phyloP scores from a whole-genome alignment of 1,140 invertebrate genomes.

The Scaptomyza hsui region DNA sequence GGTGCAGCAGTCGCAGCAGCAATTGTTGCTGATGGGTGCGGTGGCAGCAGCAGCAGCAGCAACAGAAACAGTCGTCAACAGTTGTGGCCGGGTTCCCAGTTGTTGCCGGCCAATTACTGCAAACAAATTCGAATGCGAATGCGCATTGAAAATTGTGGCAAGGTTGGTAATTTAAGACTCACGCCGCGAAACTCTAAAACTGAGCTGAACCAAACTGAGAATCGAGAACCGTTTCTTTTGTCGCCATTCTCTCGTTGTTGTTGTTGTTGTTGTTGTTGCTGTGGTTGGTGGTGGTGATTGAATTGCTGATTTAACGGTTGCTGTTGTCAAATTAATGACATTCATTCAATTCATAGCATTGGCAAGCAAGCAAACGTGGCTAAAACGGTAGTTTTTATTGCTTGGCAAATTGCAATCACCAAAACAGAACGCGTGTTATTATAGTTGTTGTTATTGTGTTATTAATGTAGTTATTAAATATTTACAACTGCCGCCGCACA shows the following conservation, averaged over 20 bases:
- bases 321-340: conserved; percentile 84
- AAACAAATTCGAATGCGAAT: conserved; percentile 83
- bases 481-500: conserved; percentile 75
- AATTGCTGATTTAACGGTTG: conserved; percentile 83
- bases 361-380: conserved; percentile 28
- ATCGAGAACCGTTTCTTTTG: conserved; percentile 59
- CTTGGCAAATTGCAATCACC: conserved; percentile 69
- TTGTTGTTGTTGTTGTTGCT: conserved; percentile 29
- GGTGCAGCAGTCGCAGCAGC: conserved; percentile 35
- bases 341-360: conserved; percentile 77
- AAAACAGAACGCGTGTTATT: conserved; percentile 68
- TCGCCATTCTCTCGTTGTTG: conserved; percentile 12
- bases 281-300: conserved; percentile 61
- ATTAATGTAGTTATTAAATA: conserved; percentile 83
- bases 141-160: conserved; percentile 81
- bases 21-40: conserved; percentile 61
- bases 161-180: conserved; percentile 83
- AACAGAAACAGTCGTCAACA: conserved; percentile 23
- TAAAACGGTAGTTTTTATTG: conserved; percentile 79
- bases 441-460: conserved; percentile 51
- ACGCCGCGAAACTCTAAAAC: conserved; percentile 51
- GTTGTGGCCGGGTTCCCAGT: conserved; percentile 15
- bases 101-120: conserved; percentile 77
- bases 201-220: conserved; percentile 24
- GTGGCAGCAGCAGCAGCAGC: conserved; percentile 22